Conservation (phyloP, 2,113 vertebrate genomes). For the Pterocles burchelli region DNA sequence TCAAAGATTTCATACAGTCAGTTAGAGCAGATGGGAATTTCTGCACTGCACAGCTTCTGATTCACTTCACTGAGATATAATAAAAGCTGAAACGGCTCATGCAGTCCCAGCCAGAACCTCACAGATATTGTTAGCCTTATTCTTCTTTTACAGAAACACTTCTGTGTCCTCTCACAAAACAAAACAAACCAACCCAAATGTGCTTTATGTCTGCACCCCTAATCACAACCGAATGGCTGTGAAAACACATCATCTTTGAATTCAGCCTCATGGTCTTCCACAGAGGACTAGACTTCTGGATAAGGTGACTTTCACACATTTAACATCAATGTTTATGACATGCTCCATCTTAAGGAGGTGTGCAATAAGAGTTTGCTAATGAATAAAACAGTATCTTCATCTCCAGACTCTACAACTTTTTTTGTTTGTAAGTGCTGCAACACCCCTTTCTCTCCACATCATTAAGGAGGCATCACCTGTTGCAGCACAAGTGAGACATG, state of each 20-base stretch:
- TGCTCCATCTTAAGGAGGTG: background rate
- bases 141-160: background rate
- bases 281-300: background rate
- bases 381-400: conserved; percentile 30
- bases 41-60: background rate
- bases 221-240: background rate
- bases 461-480: conserved; percentile 21
- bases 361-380: background rate
- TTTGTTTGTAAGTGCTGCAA: background rate
- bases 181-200: background rate
- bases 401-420: background rate
- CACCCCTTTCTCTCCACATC: background rate
- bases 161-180: background rate
- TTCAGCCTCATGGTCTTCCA: background rate
- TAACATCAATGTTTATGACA: background rate
- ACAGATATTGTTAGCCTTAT: background rate
- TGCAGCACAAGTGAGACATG: background rate
- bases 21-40: background rate
- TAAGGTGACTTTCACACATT: background rate
- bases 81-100: background rate
- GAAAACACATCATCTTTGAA: background rate
- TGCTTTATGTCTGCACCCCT: background rate
- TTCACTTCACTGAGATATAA: background rate
- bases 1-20: background rate
- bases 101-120: background rate